Evolutionary conservation across 2,888 invertebrate species (phyloP), one percentile per base, ranked within the genome.

Genomic region (Hemicrepidius hirtus): DNA sequence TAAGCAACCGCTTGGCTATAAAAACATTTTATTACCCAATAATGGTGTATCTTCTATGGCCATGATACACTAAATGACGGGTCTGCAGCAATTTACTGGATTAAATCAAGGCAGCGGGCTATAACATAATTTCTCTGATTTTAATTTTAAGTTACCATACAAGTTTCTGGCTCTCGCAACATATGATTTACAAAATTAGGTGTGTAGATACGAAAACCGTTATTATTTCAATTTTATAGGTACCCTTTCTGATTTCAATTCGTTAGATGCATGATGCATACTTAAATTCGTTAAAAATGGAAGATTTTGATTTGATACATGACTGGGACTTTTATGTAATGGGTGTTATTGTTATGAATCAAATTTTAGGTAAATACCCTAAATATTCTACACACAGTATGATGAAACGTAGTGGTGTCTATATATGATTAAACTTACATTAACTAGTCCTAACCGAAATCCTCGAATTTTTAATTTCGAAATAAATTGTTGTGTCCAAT

Each of bases 11-110:
- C 75, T 60, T 75, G 57, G 76, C 74, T 74, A 78, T 78, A 80
- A 78, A 77, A 78, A 77, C 78, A 78, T 80, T 80, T 80, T 80
- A 80, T 80, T 80, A 79, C 80, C 79, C 80, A 80, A 80, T 80
- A 80, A 80, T 80, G 76, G 79, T 75, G 74, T 75, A 75, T 75
- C 75, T 68, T 75, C 76, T 76, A 64, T 67, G 73, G 77, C 70
- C 66, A 78, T 77, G 80, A 80, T 79, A 77, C 79, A 77, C 74
- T 76, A 76, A 79, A 80, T 80, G 80, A 80, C 79, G 79, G 80
- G 80, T 80, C 74, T 74, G 75, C 66, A 71, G 77, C 78, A 79
- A 79, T 79, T 79, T 79, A 69, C 76, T 69, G 66, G 71, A 53
- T 67, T 66, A 76, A 76, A 74, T 71, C 71, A 71, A 74, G 68